Evolutionary conservation across 2,888 invertebrate species (phyloP), one percentile per base, ranked within the genome.

Genomic region (Ichneumon xanthorius): DNA sequence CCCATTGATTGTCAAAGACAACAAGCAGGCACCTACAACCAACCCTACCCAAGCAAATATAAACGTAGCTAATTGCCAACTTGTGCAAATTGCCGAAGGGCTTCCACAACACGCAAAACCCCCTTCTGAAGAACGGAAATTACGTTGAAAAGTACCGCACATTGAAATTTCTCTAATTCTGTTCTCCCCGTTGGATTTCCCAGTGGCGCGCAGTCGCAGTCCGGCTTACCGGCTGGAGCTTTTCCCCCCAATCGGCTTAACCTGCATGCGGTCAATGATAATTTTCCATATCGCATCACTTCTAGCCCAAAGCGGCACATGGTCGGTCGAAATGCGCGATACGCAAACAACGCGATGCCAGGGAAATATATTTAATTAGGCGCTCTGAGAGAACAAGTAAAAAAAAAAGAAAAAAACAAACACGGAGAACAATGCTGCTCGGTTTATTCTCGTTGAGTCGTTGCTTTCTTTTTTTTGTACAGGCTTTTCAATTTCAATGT

Each of bases 231-330:
- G 22, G 11, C 4, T 4, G 45, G 4, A 45, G 14, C 45, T 58
- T 22, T 58, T 58, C 19, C 16, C 40, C 85, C 72, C 89, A 89
- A 89, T 89, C 88, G 86, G 85, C 88, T 88, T 88, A 26, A 4
- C 3, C 26, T 14, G 22, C 55, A 55, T 55, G 19, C 3, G 19
- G 55, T 14, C 26, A 9, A 11, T 58, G 9, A 16, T 45, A 26
- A 58, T 58, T 19, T 58, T 58, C 22, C 4, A 45, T 45, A 16
- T 45, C 14, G 45, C 16, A 45, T 16, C 3, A 4, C 45, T 45
- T 4, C 16, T 3, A 16, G 45, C 14, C 16, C 16, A 45, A 45
- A 45, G 45, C 45, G 45, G 45, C 2, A 4, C 16, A 45, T 16
- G 16, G 4, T 14, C 45, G 45, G 16, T 45, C 4, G 16, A 26